Base-by-base conservation (phyloP, 2,888 invertebrate genomes). In the Protophormia terraenovae region DNA sequence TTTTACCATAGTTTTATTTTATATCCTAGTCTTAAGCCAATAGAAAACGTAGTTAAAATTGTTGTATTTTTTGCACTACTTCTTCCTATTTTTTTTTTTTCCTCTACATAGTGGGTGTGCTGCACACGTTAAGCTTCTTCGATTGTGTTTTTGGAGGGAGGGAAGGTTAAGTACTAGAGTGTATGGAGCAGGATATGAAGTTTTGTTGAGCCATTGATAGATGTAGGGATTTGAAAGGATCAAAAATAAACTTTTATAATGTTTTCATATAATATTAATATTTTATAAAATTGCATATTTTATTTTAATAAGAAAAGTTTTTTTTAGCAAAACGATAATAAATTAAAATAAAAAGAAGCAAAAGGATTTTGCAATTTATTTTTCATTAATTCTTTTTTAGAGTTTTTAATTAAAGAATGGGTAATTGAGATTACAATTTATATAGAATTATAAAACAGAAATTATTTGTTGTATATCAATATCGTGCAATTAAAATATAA, bases 271-370 rank as follows among this genome's bases (percentile, higher is more conserved):
- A 67, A 32, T 64, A 78, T 58, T 73, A 60, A 64, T 73, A 80
- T 76, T 69, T 71, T 47, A 47, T n/a, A 69, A 76, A 76, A 35
- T 58, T 83, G 60, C 67, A 78, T 67, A 77, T 77, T 80, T 32
- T 72, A 64, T 77, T 83, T 73, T 80, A 83, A 83, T 80, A 83
- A 83, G 77, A 78, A 83, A 86, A 82, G n/a, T 82, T 85, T 84
- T 82, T 85, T 84, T 77, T 10, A 24, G 8, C 19, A 32, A 29
- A 47, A 10, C 38, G n/a, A 10, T n/a, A 24, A 55, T 69, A 24
- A 71, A 14, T 29, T 45, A 47, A 22, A 60, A 60, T 7, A 58
- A 66, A 29, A 6, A 12, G 45, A 58, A 55, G 7, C n/a, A n/a
- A 75, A 55, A n/a, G 16, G 12, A 32, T 32, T 45, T 47, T 64